Base-by-base conservation (phyloP, 2,888 invertebrate species). In the Drosophila barbarae region DNA sequence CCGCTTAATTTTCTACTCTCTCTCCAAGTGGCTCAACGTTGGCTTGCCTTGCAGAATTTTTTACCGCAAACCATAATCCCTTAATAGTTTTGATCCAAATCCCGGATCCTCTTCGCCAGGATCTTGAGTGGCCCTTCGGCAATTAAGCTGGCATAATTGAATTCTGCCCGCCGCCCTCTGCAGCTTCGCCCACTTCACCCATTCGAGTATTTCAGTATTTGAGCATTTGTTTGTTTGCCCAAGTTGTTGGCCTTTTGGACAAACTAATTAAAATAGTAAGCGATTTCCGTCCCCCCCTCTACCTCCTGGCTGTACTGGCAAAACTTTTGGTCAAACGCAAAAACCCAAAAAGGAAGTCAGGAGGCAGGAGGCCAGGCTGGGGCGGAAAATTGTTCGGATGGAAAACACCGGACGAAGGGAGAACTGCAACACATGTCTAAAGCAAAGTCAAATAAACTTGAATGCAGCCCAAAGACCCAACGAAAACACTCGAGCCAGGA, bases 261-360 rank as follows among this genome's bases (percentile, higher is more conserved):
- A 74, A 79, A 79, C 72, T 77, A 83, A 77, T 80, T 77, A 78
- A 79, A 74, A 77, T 53, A 53, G 61, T 59, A 61, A 67, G 69
- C 71, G 76, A 73, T 76, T 78, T 51, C 50, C 26, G 1, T 2
- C 1, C 3, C 9, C 10, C 12, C 12, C 13, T 34, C 21, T 21
- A 21, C 21, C 21, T 21, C 2, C 32, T 30, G 26, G 26, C 30
- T 34, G 26, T n/a, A 13, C 18, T 18, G 18, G 18, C n/a, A 52
- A 66, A 51, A 51, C 28, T 56, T 66, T 55, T 53, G 69, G 61
- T 44, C 44, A 52, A 55, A 55, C 26, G 54, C 42, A 54, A 54
- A 54, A 54, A 54, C 50, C 50, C 35, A 18, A 68, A 55, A 52
- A 54, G 35, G 13, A 21, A 1, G 12, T 18, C 18, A 46, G 7